phyloP scores from a whole-genome alignment of 92 coral and sea anemone species.

The Epizoanthus scotinus region DNA sequence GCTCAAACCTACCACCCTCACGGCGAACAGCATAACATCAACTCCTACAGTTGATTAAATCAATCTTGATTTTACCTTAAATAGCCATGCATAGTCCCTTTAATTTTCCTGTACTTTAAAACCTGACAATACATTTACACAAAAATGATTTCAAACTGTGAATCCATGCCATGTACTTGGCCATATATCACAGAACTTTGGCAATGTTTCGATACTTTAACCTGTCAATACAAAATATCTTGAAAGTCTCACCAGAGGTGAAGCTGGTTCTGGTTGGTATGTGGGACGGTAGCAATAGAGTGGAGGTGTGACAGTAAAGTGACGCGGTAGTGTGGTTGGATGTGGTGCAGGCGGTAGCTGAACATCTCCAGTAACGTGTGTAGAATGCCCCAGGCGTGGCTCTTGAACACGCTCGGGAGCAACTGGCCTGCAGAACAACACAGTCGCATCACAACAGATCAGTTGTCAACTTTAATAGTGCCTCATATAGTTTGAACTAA shows the following conservation, averaged over 20 bases:
- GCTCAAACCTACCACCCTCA: no score
- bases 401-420: constrained; percentile 88
- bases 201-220: no score
- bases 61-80: no score
- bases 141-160: neutral
- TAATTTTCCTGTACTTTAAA: no score
- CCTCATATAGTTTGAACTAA: no score
- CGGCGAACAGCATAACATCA: no score
- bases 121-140: no score
- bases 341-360: constrained; percentile 91
- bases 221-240: neutral
- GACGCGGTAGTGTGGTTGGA: constrained; percentile 91
- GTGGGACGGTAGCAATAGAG: constrained; percentile 91
- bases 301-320: constrained; percentile 94
- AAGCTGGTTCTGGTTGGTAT: constrained; percentile 96
- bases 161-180: neutral
- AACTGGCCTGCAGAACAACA: constrained; percentile 60
- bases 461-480: no score
- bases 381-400: constrained; percentile 96
- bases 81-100: no score
- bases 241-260: constrained; percentile 79
- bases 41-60: no score
- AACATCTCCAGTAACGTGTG: constrained; percentile 96
- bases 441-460: neutral
- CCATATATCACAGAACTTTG: no score